phyloP scores from a whole-genome alignment of 2,888 invertebrate genomes.

The Pristionchus entomophagus region DNA sequence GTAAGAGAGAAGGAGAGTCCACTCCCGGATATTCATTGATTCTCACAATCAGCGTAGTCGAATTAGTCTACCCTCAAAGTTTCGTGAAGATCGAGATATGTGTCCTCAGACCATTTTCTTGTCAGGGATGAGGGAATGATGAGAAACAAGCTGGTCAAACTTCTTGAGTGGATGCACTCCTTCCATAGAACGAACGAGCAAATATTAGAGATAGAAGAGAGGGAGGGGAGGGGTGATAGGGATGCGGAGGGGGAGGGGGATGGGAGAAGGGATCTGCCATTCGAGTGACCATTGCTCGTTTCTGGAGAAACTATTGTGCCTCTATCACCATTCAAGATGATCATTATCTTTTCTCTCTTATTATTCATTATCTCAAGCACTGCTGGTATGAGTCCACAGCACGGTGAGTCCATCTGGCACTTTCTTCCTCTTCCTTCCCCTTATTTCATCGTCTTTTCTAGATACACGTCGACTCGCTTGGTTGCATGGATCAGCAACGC shows the following conservation, averaged over 20 bases:
- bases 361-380: not conserved
- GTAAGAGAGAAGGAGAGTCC: no score
- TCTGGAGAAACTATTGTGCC: not conserved
- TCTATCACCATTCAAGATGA: not conserved
- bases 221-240: not conserved
- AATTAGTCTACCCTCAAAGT: no score
- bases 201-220: not conserved
- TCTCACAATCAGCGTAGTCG: no score
- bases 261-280: not conserved
- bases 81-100: no score
- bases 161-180: not conserved
- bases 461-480: not conserved
- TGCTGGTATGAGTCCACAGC: not conserved
- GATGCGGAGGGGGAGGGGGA: no score
- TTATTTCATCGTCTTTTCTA: not conserved
- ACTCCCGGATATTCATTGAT: no score
- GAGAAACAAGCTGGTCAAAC: not conserved
- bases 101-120: no score
- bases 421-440: not conserved
- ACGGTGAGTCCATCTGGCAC: not conserved
- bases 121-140: not conserved
- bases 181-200: not conserved
- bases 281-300: not conserved
- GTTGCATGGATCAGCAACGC: conserved; percentile 27
- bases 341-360: not conserved